Conservation (phyloP, 1,140 invertebrate genomes). For the Platyscapa corneri region DNA sequence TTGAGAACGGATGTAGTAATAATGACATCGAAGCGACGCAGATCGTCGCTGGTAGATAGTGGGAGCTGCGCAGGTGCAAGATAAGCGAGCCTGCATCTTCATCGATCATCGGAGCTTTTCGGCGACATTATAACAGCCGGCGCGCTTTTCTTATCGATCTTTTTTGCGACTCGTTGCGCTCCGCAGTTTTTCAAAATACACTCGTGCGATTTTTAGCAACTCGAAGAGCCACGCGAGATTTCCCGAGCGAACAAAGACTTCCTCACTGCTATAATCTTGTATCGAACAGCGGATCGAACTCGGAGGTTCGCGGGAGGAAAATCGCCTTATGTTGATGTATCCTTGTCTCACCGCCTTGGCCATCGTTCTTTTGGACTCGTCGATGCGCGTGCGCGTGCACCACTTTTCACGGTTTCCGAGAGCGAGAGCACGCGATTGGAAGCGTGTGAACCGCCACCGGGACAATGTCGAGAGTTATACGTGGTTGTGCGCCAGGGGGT, state of each 20-base stretch:
- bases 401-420: neutral
- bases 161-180: neutral
- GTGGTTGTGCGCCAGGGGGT: neutral
- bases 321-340: neutral
- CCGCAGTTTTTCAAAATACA: neutral
- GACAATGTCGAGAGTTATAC: constrained; percentile 31
- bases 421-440: neutral
- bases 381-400: neutral
- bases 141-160: neutral
- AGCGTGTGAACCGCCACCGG: neutral
- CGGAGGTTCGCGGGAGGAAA: neutral
- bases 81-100: neutral
- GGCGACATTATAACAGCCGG: too few relatives aligned
- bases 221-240: neutral
- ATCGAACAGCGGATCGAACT: neutral
- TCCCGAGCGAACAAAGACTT: neutral
- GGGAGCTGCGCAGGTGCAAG: neutral
- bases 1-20: too few relatives aligned
- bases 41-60: too few relatives aligned
- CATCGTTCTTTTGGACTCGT: neutral
- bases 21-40: too few relatives aligned
- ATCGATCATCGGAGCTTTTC: neutral
- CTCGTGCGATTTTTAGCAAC: neutral
- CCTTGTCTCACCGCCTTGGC: neutral
- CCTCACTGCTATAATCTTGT: neutral